These are phyloP conservation scores for Sericinus montela DNA, from an alignment of 2,888 invertebrate species.

Conservation along the genomic window DNA sequence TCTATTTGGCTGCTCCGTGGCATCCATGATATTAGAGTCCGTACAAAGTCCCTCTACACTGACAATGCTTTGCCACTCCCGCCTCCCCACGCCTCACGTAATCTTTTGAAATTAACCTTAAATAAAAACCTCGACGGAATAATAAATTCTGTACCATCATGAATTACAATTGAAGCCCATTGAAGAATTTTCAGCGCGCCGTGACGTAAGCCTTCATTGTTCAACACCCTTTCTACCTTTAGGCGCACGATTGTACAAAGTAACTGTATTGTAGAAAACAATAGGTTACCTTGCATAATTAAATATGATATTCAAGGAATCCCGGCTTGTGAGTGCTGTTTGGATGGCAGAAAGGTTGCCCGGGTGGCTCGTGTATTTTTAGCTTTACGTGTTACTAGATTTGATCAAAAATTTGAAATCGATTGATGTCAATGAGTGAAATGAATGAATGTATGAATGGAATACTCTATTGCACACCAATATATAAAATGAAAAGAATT, in stretches of 20 bases:
- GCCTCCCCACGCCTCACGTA: too few species aligned
- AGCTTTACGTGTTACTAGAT: too few species aligned
- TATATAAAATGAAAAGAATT: too few species aligned
- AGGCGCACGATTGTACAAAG: constrained; percentile 4
- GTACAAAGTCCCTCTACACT: too few species aligned
- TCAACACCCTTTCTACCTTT: constrained; percentile 7
- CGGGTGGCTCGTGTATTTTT: too few species aligned
- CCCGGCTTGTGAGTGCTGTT: neutral
- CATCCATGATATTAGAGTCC: too few species aligned
- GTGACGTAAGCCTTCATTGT: neutral
- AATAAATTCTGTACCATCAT: constrained; percentile 5
- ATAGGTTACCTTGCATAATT: constrained; percentile 4
- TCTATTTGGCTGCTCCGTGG: too few species aligned
- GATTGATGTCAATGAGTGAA: too few species aligned
- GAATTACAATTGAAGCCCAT: constrained; percentile 2
- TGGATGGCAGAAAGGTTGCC: neutral
- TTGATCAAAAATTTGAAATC: too few species aligned
- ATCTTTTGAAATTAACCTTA: neutral
- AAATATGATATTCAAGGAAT: constrained; percentile 5
- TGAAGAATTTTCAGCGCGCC: constrained; percentile 3
- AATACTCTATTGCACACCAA: too few species aligned
- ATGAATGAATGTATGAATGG: too few species aligned
- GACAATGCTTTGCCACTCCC: too few species aligned
- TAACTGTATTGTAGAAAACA: constrained; percentile 1
- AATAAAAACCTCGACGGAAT: constrained; percentile 4